These are phyloP conservation scores for Panthera leo DNA, from an alignment of 2,113 vertebrate species.

Conservation along the genomic window DNA sequence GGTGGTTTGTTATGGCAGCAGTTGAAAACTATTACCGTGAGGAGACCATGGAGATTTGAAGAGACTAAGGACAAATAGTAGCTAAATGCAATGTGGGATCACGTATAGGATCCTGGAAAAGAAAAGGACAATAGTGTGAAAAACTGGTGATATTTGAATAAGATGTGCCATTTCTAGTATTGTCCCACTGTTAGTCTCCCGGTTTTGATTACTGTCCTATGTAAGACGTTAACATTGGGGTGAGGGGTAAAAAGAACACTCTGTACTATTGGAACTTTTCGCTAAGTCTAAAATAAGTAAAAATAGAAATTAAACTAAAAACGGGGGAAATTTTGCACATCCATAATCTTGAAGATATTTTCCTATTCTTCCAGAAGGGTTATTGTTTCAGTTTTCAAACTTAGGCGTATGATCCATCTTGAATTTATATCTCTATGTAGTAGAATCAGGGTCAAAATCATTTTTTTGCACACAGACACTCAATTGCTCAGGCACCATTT, in stretches of 20 bases:
- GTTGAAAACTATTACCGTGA: not conserved
- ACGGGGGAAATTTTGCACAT: not conserved
- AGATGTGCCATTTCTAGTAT: not conserved
- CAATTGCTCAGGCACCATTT: not conserved
- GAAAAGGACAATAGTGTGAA: not conserved
- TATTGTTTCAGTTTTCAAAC: not conserved
- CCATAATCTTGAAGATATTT: not conserved
- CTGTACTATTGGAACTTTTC: not conserved
- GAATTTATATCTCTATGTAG: not conserved
- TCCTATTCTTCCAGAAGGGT: not conserved
- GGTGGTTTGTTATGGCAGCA: not conserved
- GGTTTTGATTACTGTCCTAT: not conserved
- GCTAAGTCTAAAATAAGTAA: not conserved
- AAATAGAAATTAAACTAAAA: slow-evolving; percentile 1
- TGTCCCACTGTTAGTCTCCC: not conserved
- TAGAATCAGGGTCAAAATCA: not conserved
- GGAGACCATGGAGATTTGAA: not conserved
- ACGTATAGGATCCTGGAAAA: not conserved
- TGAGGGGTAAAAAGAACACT: not conserved
- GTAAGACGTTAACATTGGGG: not conserved
- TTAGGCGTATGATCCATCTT: not conserved
- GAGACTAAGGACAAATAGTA: not conserved
- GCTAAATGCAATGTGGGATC: not conserved
- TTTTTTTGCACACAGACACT: not conserved
- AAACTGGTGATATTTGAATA: not conserved